phyloP scores from a whole-genome alignment of 2,888 invertebrate species.

The Aphelenchoides bicaudatus region DNA sequence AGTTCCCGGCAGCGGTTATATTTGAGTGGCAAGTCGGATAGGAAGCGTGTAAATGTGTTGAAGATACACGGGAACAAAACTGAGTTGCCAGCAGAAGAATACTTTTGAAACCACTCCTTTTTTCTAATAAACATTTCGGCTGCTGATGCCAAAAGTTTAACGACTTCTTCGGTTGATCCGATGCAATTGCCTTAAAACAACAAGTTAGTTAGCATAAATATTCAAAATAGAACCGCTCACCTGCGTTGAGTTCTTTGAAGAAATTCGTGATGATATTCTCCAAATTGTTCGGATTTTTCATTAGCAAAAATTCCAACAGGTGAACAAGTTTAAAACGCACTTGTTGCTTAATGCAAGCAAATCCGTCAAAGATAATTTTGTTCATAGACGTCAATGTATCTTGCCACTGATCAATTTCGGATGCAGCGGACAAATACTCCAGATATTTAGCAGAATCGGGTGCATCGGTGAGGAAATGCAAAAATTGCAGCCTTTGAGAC shows the following conservation, averaged over 20 bases:
- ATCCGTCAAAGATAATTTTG: slow-evolving; percentile 9
- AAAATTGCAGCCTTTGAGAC: not conserved
- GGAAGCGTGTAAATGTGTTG: not conserved
- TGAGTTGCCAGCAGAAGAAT: not conserved
- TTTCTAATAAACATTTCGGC: not conserved
- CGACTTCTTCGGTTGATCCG: not conserved
- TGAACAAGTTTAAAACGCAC: not conserved
- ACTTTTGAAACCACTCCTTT: not conserved
- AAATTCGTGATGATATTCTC: not conserved
- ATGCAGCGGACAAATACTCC: not conserved
- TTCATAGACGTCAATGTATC: slow-evolving; percentile 8
- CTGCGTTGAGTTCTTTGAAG: not conserved
- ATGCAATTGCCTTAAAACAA: not conserved
- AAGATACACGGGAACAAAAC: not conserved
- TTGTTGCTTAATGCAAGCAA: not conserved
- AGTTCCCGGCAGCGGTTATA: not conserved
- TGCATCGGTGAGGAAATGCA: not conserved
- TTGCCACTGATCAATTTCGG: slow-evolving; percentile 5
- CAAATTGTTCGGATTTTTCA: not conserved
- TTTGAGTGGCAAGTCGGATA: not conserved
- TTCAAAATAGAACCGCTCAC: not conserved
- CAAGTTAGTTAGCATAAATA: not conserved
- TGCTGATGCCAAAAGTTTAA: not conserved
- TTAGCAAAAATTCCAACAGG: not conserved
- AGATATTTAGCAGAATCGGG: not conserved